Base-by-base conservation (phyloP, 2,888 invertebrate genomes). In the Apeira syringaria region DNA sequence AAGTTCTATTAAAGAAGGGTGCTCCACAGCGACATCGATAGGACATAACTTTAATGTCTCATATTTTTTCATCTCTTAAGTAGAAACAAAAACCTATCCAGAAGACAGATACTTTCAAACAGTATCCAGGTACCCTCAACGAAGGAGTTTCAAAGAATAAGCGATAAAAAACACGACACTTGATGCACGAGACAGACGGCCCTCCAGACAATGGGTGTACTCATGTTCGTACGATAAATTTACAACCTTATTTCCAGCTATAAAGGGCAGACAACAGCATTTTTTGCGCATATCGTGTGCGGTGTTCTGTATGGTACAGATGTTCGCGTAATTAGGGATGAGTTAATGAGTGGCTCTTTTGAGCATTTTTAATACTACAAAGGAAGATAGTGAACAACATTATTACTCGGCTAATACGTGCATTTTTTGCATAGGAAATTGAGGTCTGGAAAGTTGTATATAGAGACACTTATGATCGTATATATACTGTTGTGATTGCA, bases 171-270 rank as follows among this genome's bases (percentile, higher is more conserved):
- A 79, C 70, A 69, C 64, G 65, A 59, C 73, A 73, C 82, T 83
- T 79, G 79, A 80, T 76, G 76, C 68, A 61, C 64, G 75, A 78
- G 81, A 77, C 83, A 81, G 82, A 79, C 80, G 71, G 66, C 68
- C 61, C 84, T 83, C 64, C 73, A 82, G 78, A 86, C 86, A 86
- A 85, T 83, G 71, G 68, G 70, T 61, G 64, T 67, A 74, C 80
- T 82, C 78, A 78, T 79, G 69, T 78, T 74, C 68, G 74, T 80
- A 79, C 78, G 74, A 64, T 15, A 7, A 20, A 7, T 17, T 3
- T 13, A 8, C 22, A 34, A 33, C 45, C 50, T 38, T 57, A 53
- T 42, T 41, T n/a, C 36, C 7, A n/a, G 10, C 0, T 1, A 0
- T 0, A 26, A 43, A 54, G 46, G 45, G 52, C 50, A 50, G 7